Percentiles rank a stretch among this genome's conserved stretches.
phyloP scores from a whole-genome alignment of 2,797 vertebrate genomes.

The Sebastes baramenuke region DNA sequence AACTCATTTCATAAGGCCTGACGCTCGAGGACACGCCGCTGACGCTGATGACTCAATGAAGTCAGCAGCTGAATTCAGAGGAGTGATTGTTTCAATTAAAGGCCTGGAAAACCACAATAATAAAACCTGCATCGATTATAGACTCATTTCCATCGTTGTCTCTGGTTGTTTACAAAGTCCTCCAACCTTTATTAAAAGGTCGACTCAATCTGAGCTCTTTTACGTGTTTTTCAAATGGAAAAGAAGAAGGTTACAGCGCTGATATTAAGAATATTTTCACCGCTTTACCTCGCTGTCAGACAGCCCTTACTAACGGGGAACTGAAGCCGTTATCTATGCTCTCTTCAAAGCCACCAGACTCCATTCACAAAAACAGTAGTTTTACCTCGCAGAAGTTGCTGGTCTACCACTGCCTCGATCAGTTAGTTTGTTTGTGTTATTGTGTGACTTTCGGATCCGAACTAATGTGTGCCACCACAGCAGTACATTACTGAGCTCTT shows the following conservation, averaged over 20 bases:
- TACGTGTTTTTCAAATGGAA: background rate
- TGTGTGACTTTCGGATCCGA: too few species aligned
- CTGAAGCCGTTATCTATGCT: background rate
- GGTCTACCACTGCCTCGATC: too few species aligned
- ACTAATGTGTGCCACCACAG: too few species aligned
- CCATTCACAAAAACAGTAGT: too few species aligned
- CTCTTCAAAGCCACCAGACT: background rate
- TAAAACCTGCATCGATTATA: background rate
- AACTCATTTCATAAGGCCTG: slow-evolving; percentile 33
- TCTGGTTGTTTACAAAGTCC: background rate
- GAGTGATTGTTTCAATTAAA: background rate
- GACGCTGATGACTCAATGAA: background rate
- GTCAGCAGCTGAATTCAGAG: slow-evolving; percentile 2
- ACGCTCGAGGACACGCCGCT: background rate
- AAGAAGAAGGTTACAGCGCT: background rate
- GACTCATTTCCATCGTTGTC: background rate
- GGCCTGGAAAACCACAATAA: background rate
- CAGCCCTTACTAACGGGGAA: too few species aligned
- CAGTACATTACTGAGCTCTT: too few species aligned
- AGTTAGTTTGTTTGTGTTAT: too few species aligned
- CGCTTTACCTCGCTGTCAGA: too few species aligned
- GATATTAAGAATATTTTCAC: too few species aligned
- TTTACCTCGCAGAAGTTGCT: too few species aligned
- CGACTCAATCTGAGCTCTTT: background rate
- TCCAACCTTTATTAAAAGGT: background rate